Base-by-base conservation (phyloP, 2,113 vertebrate species). In the Sialia sialis region DNA sequence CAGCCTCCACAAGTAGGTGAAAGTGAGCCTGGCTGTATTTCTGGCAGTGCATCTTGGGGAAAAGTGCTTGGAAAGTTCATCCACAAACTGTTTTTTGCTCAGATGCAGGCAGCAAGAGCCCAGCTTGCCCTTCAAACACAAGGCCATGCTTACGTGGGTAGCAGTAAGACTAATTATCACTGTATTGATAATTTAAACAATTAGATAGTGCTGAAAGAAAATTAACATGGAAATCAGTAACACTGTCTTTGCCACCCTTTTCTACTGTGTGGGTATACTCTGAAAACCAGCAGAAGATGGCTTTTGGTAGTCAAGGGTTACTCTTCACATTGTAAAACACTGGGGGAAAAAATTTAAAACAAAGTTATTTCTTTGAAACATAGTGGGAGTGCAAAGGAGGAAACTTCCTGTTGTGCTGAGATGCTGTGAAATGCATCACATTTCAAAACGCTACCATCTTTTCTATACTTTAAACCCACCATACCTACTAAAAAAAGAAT, bases 321-420 rank as follows among this genome's bases (percentile, higher is more conserved):
- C 18, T 46, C 30, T 80, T 92, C 32, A 62, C 15, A 22, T 51
- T 86, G 56, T 84, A 60, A 69, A 94, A 34, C 4, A 23, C 18
- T 29, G 5, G 54, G 54, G 55, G n/a, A 78, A 83, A 84, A 63
- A 70, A 70, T 5, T 25, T 72, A 30, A 85, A 67, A 29, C 51
- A 23, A 79, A 86, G 49, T 68, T 90, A 36, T 55, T 87, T 90
- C 85, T 77, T 68, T 56, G 75, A 85, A 78, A 51, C 44, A 18
- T 84, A 62, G 68, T 73, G n/a, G 36, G 52, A 76, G 54, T 69
- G 67, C 14, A 77, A 89, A 89, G 60, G 51, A 91, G 51, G 55
- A 87, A 70, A 94, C 43, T 83, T 92, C 49, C 51, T 89, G 32
- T 69, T 89, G 68, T 69, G 89, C 84, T 70, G 55, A 91, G 77